Percentiles rank a stretch among this genome's conserved stretches.
These are phyloP conservation scores for Tachysurus vachellii DNA, from an alignment of 2,113 vertebrate genomes.

Conservation along the genomic window DNA sequence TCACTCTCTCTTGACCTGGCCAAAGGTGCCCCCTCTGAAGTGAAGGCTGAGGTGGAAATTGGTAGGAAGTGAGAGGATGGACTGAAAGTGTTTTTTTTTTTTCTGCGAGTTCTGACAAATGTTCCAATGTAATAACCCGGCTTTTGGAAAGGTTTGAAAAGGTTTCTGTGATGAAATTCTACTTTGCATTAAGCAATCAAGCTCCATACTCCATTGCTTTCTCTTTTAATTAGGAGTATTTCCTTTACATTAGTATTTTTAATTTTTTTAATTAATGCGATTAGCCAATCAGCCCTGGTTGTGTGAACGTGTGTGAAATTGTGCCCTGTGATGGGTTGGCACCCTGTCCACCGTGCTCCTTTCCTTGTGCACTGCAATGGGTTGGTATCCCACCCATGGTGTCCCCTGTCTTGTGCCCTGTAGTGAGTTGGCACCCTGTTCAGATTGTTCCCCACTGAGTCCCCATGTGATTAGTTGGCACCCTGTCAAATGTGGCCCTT, in stretches of 20 bases:
- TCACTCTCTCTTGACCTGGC: conserved; percentile 64
- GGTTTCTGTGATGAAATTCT: neutral
- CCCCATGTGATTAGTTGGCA: too few species aligned
- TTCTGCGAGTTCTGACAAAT: neutral
- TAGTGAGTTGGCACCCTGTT: too few species aligned
- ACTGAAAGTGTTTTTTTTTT: neutral
- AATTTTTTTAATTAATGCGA: neutral
- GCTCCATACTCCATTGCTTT: neutral
- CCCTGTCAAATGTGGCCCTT: too few species aligned
- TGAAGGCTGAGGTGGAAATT: conserved; percentile 7
- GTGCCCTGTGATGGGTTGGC: too few species aligned
- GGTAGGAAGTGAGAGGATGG: conserved; percentile 25
- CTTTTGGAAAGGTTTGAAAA: neutral
- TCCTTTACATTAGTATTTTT: neutral
- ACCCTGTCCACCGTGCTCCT: too few species aligned
- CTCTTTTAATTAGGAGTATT: neutral
- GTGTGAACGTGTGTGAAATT: too few species aligned
- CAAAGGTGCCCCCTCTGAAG: conserved; percentile 17
- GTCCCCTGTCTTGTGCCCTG: too few species aligned
- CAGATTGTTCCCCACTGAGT: too few species aligned
- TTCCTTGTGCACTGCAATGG: too few species aligned
- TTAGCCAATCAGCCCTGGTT: neutral
- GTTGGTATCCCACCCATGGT: too few species aligned
- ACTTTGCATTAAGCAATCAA: neutral
- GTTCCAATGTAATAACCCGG: neutral